A percentile compares a stretch with the other conserved stretches of the same genome.
These are phyloP conservation scores for Eremophila alpestris DNA, from an alignment of 2,797 vertebrate species.

Conservation along the genomic window DNA sequence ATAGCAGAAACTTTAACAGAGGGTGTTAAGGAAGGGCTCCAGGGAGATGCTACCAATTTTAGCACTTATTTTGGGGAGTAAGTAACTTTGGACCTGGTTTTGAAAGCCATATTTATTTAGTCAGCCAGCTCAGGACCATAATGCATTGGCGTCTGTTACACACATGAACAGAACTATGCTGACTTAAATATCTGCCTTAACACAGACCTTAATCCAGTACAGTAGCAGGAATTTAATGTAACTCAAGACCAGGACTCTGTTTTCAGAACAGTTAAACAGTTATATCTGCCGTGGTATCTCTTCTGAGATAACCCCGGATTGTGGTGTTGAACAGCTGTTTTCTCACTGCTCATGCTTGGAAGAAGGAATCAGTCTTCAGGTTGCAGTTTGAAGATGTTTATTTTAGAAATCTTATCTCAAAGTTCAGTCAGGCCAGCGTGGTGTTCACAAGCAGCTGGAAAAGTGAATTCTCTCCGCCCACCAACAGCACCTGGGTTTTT, in stretches of 20 bases:
- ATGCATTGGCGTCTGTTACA: background rate
- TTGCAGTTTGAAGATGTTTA: no score
- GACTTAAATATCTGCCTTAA: background rate
- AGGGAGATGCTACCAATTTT: background rate
- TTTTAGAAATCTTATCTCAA: no score
- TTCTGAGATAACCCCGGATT: no score
- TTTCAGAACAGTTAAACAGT: background rate
- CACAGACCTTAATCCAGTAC: background rate
- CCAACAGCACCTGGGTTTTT: no score
- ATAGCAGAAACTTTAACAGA: background rate
- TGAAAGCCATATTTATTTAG: background rate
- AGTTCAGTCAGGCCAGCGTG: no score
- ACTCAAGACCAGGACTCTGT: background rate
- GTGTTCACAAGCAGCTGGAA: no score
- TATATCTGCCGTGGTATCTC: no score
- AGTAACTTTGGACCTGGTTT: background rate
- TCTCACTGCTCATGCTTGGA: no score
- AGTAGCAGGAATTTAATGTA: background rate
- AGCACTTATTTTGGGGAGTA: background rate
- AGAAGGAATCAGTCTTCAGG: no score
- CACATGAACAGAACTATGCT: rapidly evolving
- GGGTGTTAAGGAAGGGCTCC: background rate
- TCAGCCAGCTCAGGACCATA: background rate
- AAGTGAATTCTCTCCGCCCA: no score
- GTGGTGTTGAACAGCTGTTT: no score